Conservation (phyloP, 2,888 invertebrate species). For the Hipparchia semele region DNA sequence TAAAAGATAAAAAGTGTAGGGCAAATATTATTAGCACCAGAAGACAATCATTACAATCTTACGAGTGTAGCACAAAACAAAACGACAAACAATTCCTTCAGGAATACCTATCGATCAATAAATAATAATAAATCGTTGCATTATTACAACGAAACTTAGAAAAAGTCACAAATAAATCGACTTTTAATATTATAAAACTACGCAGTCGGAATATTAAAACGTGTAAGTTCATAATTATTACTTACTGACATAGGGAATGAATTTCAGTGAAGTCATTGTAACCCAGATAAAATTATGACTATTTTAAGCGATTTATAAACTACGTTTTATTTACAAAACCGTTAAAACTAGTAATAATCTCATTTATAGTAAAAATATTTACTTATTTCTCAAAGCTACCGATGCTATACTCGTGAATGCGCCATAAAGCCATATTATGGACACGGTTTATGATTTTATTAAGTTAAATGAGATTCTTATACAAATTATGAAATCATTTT, state of each 20-base stretch:
- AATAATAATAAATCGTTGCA: constrained; percentile 45
- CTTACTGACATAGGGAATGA: constrained; percentile 29
- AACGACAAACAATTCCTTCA: constrained; percentile 33
- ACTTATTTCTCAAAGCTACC: constrained; percentile 62
- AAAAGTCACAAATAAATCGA: constrained; percentile 10
- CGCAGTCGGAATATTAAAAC: constrained; percentile 15
- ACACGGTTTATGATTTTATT: constrained; percentile 37
- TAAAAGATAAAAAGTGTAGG: constrained; percentile 19
- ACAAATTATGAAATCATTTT: constrained; percentile 27
- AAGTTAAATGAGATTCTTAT: constrained; percentile 47
- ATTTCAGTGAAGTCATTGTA: constrained; percentile 45
- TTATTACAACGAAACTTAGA: constrained; percentile 14
- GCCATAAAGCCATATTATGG: constrained; percentile 36
- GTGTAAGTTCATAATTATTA: not conserved
- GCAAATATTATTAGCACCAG: constrained; percentile 44
- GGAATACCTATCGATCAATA: constrained; percentile 40
- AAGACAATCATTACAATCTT: constrained; percentile 27
- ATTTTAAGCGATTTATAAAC: constrained; percentile 47
- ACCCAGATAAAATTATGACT: constrained; percentile 65
- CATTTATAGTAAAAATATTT: constrained; percentile 67
- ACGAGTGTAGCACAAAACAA: constrained; percentile 43
- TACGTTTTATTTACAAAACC: constrained; percentile 71
- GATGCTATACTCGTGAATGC: constrained; percentile 34
- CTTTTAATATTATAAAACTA: constrained; percentile 4
- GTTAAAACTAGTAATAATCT: constrained; percentile 74